Conservation (phyloP, 2,113 vertebrate species). For the Platichthys flesus region DNA sequence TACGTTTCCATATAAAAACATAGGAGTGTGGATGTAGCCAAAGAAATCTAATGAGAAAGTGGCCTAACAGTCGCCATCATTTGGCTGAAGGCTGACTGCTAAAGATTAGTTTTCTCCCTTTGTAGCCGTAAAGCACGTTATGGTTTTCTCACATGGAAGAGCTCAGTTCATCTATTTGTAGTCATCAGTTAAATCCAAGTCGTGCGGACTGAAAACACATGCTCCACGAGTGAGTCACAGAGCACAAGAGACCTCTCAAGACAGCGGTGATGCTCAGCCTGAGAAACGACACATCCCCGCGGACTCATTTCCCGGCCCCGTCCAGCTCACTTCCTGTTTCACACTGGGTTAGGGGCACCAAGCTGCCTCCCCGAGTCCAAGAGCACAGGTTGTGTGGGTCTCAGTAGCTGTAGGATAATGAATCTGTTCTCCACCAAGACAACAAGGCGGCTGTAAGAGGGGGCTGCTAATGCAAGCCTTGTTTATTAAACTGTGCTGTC, state of each 20-base stretch:
- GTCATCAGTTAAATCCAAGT: conserved; percentile 60
- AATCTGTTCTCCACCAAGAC: conserved; percentile 14
- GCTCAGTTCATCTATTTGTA: conserved; percentile 62
- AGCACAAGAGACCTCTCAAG: conserved; percentile 54
- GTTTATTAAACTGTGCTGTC: conserved; percentile 8
- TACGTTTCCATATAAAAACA: too few species aligned
- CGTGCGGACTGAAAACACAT: conserved; percentile 66
- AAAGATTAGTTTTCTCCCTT: conserved; percentile 27
- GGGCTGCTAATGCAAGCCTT: not conserved
- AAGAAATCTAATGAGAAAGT: not conserved
- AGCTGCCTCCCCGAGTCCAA: conserved; percentile 53
- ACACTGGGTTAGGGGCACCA: conserved; percentile 51
- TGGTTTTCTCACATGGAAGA: conserved; percentile 58
- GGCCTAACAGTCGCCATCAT: conserved; percentile 29
- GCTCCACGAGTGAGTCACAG: conserved; percentile 60
- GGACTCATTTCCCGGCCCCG: conserved; percentile 64
- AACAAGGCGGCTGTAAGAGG: conserved; percentile 9
- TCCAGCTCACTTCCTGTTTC: conserved; percentile 73
- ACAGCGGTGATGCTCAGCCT: conserved; percentile 62
- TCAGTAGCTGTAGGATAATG: conserved; percentile 26
- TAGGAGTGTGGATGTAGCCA: too few species aligned
- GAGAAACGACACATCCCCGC: conserved; percentile 69
- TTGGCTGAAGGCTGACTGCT: conserved; percentile 8
- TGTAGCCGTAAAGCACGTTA: conserved; percentile 58
- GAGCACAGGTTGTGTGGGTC: conserved; percentile 44